A percentile compares a stretch with the other conserved stretches of the same genome.
Evolutionary conservation across 1,140 invertebrate genomes (phyloP).

Genomic region (Bombus balteatus): DNA sequence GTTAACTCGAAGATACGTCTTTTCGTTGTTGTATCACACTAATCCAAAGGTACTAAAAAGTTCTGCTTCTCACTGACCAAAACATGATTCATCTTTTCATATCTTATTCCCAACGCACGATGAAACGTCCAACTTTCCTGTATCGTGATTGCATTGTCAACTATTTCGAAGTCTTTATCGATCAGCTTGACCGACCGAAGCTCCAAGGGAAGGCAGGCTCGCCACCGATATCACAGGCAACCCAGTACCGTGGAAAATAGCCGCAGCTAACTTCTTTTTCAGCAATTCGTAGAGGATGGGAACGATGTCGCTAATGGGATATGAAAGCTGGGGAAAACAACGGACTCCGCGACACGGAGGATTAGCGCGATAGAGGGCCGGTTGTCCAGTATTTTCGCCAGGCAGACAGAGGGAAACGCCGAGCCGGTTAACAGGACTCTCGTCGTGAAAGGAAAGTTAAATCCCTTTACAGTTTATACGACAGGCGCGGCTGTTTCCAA

Average conservation of each 20-base stretch:
- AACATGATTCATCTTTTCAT: no score
- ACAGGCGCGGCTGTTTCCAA: constrained; percentile 77
- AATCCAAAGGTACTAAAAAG: no score
- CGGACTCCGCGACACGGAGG: constrained; percentile 50
- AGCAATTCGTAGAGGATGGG: neutral
- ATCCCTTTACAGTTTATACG: constrained; percentile 81
- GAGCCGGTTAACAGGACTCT: constrained; percentile 75
- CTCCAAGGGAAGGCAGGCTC: neutral
- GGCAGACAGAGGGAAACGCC: constrained; percentile 67
- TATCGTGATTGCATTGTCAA: no score
- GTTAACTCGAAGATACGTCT: no score
- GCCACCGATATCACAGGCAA: neutral
- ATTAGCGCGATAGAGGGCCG: constrained; percentile 64
- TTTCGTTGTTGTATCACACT: no score
- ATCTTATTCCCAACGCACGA: no score
- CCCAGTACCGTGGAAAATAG: neutral
- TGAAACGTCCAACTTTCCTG: no score
- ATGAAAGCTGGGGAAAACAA: constrained; percentile 65
- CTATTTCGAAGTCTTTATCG: no score
- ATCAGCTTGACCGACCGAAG: no score
- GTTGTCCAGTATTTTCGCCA: constrained; percentile 68
- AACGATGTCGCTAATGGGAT: constrained; percentile 61
- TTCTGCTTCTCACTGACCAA: no score
- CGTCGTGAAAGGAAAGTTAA: constrained; percentile 81
- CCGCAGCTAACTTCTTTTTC: neutral